phyloP scores from a whole-genome alignment of 2,888 invertebrate species.

The Cyaniris semiargus region DNA sequence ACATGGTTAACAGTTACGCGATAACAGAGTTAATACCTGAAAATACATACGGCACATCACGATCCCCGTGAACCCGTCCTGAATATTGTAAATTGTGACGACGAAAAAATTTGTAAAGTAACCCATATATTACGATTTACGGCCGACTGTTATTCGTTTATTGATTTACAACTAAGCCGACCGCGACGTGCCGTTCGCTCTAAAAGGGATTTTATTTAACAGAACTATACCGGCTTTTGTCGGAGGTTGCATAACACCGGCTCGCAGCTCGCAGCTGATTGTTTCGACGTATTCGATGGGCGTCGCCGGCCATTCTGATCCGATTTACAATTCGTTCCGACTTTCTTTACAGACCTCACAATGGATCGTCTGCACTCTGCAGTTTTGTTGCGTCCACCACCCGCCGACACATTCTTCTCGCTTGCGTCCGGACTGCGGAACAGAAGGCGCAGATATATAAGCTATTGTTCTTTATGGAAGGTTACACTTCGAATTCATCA shows the following conservation, averaged over 20 bases:
- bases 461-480: conserved; percentile 17
- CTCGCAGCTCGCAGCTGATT: conserved; percentile 60
- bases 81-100: conserved; percentile 15
- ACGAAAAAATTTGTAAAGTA: conserved; percentile 27
- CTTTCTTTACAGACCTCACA: conserved; percentile 66
- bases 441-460: conserved; percentile 12
- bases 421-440: conserved; percentile 22
- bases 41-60: background rate
- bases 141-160: conserved; percentile 60
- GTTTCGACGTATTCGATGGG: conserved; percentile 69
- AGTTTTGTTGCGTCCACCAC: conserved; percentile 53
- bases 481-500: background rate
- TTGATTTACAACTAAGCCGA: conserved; percentile 69
- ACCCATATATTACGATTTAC: conserved; percentile 46
- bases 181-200: conserved; percentile 56
- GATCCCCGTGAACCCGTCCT: background rate
- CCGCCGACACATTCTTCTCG: conserved; percentile 53
- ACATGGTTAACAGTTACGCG: conserved; percentile 22
- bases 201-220: conserved; percentile 61
- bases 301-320: conserved; percentile 67
- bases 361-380: conserved; percentile 51
- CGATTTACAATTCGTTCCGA: conserved; percentile 75
- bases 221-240: conserved; percentile 74
- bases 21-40: conserved; percentile 20
- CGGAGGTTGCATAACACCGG: conserved; percentile 69